A percentile compares a stretch with the other conserved stretches of the same genome.
phyloP scores from a whole-genome alignment of 30 jellyfish, hydroid and myxozoan genomes.

The Aurelia aurita complex sp. Pacific region DNA sequence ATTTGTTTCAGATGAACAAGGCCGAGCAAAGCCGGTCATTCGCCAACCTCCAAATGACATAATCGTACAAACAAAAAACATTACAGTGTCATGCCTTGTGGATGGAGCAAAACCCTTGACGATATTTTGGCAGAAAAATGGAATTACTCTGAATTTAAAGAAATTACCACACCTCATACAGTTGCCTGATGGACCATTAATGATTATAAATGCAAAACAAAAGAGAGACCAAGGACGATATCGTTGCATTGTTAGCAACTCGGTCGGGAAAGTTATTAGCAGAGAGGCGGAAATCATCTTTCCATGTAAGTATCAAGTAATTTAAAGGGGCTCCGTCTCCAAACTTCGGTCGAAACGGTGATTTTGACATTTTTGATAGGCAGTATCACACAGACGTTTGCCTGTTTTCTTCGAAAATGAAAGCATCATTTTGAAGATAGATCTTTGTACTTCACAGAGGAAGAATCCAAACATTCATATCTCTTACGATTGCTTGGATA shows the following conservation, averaged over 20 bases:
- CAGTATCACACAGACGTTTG: too few species aligned
- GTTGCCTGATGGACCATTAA: constrained; percentile 89
- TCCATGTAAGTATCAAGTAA: constrained; percentile 80
- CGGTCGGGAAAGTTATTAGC: constrained; percentile 87
- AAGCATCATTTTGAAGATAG: too few species aligned
- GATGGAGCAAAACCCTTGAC: constrained; percentile 80
- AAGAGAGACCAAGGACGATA: constrained; percentile 91
- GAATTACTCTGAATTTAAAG: constrained; percentile 46
- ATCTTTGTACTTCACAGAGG: too few species aligned
- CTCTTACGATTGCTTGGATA: too few species aligned
- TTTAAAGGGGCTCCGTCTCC: too few species aligned
- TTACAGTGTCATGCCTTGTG: constrained; percentile 73
- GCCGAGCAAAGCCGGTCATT: constrained; percentile 65
- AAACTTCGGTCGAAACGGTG: too few species aligned
- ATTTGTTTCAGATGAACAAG: constrained; percentile 40
- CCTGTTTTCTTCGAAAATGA: too few species aligned
- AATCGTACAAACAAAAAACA: constrained; percentile 61
- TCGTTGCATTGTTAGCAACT: constrained; percentile 85
- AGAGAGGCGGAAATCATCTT: constrained; percentile 73
- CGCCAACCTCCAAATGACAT: constrained; percentile 89
- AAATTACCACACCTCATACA: constrained; percentile 43
- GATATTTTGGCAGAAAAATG: constrained; percentile 87
- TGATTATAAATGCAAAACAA: constrained; percentile 52
- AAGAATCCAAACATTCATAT: too few species aligned
- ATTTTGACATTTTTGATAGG: too few species aligned